Conservation (phyloP, 2,113 vertebrate species). For the Vidua macroura region DNA sequence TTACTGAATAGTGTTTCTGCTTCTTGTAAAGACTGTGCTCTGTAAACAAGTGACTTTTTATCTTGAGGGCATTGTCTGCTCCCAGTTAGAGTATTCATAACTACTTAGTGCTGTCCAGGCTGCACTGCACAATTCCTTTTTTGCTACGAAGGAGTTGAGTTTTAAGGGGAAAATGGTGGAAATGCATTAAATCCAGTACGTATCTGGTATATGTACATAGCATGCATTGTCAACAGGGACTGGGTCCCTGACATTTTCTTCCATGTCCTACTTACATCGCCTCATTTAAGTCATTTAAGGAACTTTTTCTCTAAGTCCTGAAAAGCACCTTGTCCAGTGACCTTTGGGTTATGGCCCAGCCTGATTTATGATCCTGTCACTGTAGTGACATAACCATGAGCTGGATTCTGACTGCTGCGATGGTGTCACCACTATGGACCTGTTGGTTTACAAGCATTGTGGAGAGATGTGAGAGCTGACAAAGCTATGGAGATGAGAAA, state of each 20-base stretch:
- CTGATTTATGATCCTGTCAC: not conserved
- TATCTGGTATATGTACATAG: too few relatives aligned
- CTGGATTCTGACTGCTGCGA: not conserved
- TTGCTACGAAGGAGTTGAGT: not conserved
- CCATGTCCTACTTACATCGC: not conserved
- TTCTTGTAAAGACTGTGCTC: not conserved
- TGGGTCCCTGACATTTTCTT: too few relatives aligned
- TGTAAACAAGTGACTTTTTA: not conserved
- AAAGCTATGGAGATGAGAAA: not conserved
- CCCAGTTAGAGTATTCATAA: not conserved
- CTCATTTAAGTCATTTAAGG: not conserved
- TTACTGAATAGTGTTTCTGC: not conserved
- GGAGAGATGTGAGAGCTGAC: not conserved
- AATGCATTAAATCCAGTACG: not conserved
- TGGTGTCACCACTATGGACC: not conserved
- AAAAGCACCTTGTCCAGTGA: not conserved
- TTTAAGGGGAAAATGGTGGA: not conserved
- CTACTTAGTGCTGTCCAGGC: not conserved
- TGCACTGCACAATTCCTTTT: not conserved
- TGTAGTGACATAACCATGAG: accelerated
- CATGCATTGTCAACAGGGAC: not conserved
- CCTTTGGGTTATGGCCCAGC: not conserved
- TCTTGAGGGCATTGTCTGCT: not conserved
- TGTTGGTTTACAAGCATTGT: not conserved
- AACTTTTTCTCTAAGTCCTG: not conserved